Evolutionary conservation across 2,888 invertebrate species (phyloP).

Genomic region (Drosophila helvetica): DNA sequence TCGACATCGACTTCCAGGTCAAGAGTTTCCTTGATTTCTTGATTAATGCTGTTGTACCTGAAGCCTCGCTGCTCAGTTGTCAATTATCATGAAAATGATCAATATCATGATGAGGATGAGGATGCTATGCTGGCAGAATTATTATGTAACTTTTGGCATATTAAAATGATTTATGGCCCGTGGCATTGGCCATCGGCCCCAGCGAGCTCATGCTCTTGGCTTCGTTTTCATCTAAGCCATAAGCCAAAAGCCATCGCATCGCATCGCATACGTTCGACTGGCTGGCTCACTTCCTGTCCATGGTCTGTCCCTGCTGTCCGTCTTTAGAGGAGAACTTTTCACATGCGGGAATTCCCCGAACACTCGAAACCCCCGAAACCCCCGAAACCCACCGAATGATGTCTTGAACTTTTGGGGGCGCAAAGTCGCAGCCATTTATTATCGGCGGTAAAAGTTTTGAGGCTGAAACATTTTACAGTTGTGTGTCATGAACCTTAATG

Average conservation of each 20-base stretch:
- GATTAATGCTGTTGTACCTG: conserved; percentile 61
- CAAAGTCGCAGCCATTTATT: conserved; percentile 73
- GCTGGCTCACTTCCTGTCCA: conserved; percentile 63
- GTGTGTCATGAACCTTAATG: conserved; percentile 78
- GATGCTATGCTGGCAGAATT: conserved; percentile 75
- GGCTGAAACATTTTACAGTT: conserved; percentile 75
- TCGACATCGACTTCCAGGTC: conserved; percentile 15
- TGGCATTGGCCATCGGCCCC: conserved; percentile 71
- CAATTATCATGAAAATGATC: conserved; percentile 56
- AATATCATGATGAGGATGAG: conserved; percentile 50
- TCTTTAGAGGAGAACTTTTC: conserved; percentile 59
- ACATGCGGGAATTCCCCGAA: conserved; percentile 58
- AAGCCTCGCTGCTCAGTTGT: conserved; percentile 35
- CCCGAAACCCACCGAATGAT: conserved; percentile 15
- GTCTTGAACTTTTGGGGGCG: conserved; percentile 74
- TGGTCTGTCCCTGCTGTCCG: conserved; percentile 22
- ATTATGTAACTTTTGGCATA: conserved; percentile 79
- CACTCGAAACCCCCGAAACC: neutral
- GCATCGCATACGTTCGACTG: neutral
- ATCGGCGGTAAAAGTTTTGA: conserved; percentile 72
- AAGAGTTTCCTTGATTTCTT: conserved; percentile 55
- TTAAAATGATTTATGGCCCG: conserved; percentile 77
- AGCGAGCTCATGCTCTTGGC: conserved; percentile 57
- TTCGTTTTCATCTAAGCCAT: conserved; percentile 55
- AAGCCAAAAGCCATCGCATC: no score